phyloP scores from a whole-genome alignment of 2,797 vertebrate species.

The Anas bernieri region DNA sequence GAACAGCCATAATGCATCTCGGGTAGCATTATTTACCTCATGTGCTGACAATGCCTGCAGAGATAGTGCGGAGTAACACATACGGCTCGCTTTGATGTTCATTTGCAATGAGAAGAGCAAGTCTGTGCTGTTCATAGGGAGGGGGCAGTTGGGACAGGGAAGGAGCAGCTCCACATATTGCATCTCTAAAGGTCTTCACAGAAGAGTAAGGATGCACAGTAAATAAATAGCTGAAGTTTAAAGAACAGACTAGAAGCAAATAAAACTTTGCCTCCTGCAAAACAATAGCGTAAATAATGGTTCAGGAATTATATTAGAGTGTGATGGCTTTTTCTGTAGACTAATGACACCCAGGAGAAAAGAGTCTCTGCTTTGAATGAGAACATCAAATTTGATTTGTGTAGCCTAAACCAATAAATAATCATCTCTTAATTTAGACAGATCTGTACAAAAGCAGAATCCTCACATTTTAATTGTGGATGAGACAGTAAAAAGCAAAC shows the following conservation, averaged over 20 bases:
- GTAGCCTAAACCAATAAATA: neutral
- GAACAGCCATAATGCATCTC: neutral
- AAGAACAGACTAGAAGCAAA: neutral
- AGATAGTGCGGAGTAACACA: neutral
- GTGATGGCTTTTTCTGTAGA: neutral
- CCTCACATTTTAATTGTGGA: neutral
- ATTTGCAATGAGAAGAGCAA: neutral
- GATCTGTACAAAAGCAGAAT: neutral
- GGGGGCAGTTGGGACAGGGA: neutral
- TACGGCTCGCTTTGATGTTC: neutral
- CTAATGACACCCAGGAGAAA: neutral
- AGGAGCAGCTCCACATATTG: neutral
- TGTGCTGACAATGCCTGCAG: neutral
- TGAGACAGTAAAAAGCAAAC: neutral
- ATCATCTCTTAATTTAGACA: neutral
- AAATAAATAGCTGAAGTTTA: slow-evolving; percentile 25
- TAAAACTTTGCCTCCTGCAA: neutral
- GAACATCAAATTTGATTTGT: neutral
- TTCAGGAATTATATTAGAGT: slow-evolving; percentile 4
- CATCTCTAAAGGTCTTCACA: neutral
- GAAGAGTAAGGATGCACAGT: neutral
- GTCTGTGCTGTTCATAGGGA: neutral
- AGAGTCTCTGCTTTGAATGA: neutral
- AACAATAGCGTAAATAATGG: slow-evolving; percentile 26
- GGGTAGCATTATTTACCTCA: neutral